Evolutionary conservation across 2,797 vertebrate species (phyloP).

Genomic region (Chaunax sp.): DNA sequence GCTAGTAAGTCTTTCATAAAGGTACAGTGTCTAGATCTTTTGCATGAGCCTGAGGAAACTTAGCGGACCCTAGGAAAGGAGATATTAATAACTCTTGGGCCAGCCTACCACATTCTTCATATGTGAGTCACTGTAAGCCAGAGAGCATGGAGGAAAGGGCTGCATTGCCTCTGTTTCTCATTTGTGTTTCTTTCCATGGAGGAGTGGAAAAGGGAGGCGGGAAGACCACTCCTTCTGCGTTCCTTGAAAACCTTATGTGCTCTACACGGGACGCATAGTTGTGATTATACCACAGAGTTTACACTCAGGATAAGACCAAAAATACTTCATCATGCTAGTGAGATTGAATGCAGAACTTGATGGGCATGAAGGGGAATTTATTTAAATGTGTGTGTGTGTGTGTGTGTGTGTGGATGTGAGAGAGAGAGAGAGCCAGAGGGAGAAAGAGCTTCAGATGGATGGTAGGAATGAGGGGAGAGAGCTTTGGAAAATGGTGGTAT

Average conservation of each 20-base stretch:
- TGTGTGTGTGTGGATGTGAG: slow-evolving; percentile 5
- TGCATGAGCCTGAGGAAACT: slow-evolving; percentile 73
- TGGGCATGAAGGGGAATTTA: too few relatives aligned
- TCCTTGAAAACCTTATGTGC: slow-evolving; percentile 49
- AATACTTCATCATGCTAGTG: slow-evolving; percentile 8
- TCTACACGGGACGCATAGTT: slow-evolving; percentile 20
- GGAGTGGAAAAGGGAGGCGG: slow-evolving; percentile 70
- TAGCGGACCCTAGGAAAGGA: slow-evolving; percentile 81
- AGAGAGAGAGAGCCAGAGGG: slow-evolving; percentile 2
- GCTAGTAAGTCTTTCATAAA: slow-evolving; percentile 71
- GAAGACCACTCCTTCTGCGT: slow-evolving; percentile 54
- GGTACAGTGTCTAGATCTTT: slow-evolving; percentile 76
- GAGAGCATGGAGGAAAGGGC: slow-evolving; percentile 69
- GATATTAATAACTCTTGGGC: slow-evolving; percentile 87
- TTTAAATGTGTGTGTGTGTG: slow-evolving; percentile 6
- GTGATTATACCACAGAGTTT: slow-evolving; percentile 33
- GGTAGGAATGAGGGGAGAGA: slow-evolving; percentile 55
- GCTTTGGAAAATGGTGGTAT: slow-evolving; percentile 82
- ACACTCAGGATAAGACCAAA: slow-evolving; percentile 22
- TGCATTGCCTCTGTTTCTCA: slow-evolving; percentile 79
- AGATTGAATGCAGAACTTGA: background rate
- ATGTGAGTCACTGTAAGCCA: slow-evolving; percentile 82
- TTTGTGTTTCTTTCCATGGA: slow-evolving; percentile 85
- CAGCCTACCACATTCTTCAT: slow-evolving; percentile 85
- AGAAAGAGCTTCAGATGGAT: slow-evolving; percentile 29